A percentile compares a stretch with the other conserved stretches of the same genome.
phyloP scores from a whole-genome alignment of 2,888 invertebrate genomes.

The Globia sparganii region DNA sequence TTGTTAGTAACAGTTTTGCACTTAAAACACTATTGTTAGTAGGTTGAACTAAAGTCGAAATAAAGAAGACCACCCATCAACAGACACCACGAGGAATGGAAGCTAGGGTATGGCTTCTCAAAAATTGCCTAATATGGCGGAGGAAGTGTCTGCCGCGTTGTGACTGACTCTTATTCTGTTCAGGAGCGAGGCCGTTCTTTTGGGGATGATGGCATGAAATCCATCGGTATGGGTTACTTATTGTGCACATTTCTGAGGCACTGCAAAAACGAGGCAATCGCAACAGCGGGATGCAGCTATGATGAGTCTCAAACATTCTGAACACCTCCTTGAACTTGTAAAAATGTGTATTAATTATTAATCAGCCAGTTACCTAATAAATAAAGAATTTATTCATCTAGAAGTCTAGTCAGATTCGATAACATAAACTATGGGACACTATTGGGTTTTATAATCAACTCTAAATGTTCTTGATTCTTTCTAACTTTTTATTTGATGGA shows the following conservation, averaged over 20 bases:
- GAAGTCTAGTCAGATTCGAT: background rate
- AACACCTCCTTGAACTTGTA: background rate
- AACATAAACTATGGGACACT: constrained; percentile 41
- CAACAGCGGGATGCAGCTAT: background rate
- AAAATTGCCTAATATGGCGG: background rate
- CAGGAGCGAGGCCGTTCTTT: background rate
- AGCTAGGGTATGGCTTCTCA: background rate
- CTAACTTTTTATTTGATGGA: constrained; percentile 31
- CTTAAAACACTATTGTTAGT: background rate
- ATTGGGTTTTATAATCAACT: constrained; percentile 69
- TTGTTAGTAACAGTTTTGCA: background rate
- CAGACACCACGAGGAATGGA: background rate
- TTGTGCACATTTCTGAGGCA: too few relatives aligned
- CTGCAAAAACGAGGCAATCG: too few relatives aligned
- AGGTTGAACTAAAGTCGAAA: background rate
- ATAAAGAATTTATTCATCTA: constrained; percentile 26
- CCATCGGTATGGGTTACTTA: too few relatives aligned
- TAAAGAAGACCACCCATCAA: background rate
- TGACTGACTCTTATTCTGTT: background rate
- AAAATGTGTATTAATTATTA: background rate
- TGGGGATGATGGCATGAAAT: too few relatives aligned
- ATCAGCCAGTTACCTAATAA: constrained; percentile 4
- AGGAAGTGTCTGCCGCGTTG: background rate
- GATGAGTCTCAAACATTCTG: background rate
- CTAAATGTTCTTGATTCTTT: constrained; percentile 62